Percentiles rank a stretch among this genome's conserved stretches.
Evolutionary conservation across 2,888 invertebrate genomes (phyloP).

Genomic region (Philonicus albiceps): DNA sequence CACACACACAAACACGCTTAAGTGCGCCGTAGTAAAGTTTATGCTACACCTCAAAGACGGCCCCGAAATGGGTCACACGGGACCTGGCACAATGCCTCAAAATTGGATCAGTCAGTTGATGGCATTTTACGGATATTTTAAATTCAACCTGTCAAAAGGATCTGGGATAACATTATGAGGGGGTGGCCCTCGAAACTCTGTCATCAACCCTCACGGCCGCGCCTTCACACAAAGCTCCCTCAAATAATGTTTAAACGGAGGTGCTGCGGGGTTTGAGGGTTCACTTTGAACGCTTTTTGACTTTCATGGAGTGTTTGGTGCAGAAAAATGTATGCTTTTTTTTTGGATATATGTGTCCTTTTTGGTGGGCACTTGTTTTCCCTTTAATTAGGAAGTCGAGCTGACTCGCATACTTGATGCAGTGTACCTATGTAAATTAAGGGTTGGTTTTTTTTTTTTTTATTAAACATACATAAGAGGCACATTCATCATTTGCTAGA

Average conservation of each 20-base stretch:
- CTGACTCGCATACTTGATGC: not conserved
- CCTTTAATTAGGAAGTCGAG: not conserved
- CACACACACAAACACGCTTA: not conserved
- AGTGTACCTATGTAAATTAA: not conserved
- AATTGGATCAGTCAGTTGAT: constrained; percentile 27
- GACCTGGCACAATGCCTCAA: constrained; percentile 1
- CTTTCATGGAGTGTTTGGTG: not conserved
- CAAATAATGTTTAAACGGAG: not conserved
- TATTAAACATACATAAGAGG: not conserved
- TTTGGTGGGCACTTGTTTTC: not conserved
- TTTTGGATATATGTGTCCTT: not conserved
- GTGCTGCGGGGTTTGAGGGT: not conserved
- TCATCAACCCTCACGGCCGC: not conserved
- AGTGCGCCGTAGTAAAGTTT: not conserved
- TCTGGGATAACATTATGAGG: constrained; percentile 8
- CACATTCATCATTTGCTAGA: not conserved
- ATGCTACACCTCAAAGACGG: not conserved
- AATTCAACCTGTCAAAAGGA: constrained; percentile 12
- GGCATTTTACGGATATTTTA: constrained; percentile 22
- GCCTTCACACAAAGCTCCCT: not conserved
- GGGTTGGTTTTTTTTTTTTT: not conserved
- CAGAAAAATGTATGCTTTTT: not conserved
- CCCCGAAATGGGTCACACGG: constrained; percentile 18
- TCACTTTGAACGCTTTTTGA: not conserved
- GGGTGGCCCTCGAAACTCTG: not conserved